Base-by-base conservation (phyloP, 2,797 vertebrate genomes). In the Jordanella pulchra region DNA sequence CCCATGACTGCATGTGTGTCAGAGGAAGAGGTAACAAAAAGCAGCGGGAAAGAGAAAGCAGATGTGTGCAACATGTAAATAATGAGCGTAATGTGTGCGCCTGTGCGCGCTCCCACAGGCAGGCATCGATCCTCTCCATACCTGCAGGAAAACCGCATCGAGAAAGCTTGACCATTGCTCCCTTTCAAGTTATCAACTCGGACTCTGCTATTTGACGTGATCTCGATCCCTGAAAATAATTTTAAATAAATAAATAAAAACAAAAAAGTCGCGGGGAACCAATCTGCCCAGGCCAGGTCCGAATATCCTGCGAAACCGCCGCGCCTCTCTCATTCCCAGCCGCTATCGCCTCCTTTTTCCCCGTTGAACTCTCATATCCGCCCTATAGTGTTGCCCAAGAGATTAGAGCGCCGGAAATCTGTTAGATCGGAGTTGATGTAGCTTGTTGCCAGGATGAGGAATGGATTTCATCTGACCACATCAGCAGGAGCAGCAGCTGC, bases 61-160 rank as follows among this genome's bases (percentile, higher is more conserved):
- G 35, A 67, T 14, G 69, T 23, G 69, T 47, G 47, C 82, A 84
- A 86, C 87, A 76, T 67, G 84, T 79, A 68, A 73, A 77, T 17
- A 23, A 28, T 47, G 44, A 70, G 10, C 27, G 15, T 9, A 23
- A 32, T 11, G 1, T 10, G 73, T 32, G 66, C 51, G 72, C n/a
- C n/a, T 15, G 55, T 45, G 65, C 61, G 69, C 28, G 65, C 32
- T 32, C 30, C 7, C 12, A 54, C 39, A 60, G 67, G 67, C 65
- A 32, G n/a, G n/a, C n/a, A 39, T 39, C 66, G 30, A 74, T 28
- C 65, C 68, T 32, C 51, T 77, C 17, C 47, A 27, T 87, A 89
- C 84, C 89, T 88, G 69, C 51, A 44, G 30, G 79, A 64, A 80
- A 70, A 77, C 61, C 44, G n/a, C 65, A 45, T 66, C 9, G 18